Base-by-base conservation (phyloP, 2,888 invertebrate genomes). In the Netelia inedita region DNA sequence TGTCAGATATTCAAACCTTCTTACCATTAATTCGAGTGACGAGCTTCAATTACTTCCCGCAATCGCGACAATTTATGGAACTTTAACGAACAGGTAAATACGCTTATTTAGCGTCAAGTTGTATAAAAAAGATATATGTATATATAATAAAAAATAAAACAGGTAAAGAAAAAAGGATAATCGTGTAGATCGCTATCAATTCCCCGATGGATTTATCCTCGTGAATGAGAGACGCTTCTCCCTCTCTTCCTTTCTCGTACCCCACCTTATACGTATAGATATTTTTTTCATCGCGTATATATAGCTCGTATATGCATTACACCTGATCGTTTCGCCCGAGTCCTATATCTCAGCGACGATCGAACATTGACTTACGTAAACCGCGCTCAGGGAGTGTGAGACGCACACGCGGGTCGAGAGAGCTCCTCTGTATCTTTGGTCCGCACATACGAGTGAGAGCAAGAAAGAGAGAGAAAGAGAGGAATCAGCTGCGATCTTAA, bases 291-390 rank as follows among this genome's bases (percentile, higher is more conserved):
- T 9, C 2, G 0, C 9, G 10, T 41, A 68, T 43, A 57, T 21
- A 55, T 57, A 14, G 50, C 11, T 16, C 21, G 28, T 46, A 57
- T 50, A 50, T n/a, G n/a, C 50, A n/a, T 71, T 57, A 79, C 71
- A 76, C 73, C 79, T 59, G 79, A 85, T 83, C 79, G 72, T 80
- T 73, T 78, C 55, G 73, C 63, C 73, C 61, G 19, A 73, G 79
- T 69, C 57, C 53, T 55, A 78, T 81, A 87, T 87, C 85, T 71
- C 57, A 55, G 57, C 55, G 59, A 68, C 68, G 79, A 86, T 86
- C 86, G 86, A 87, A 79, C 87, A 75, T 87, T 85, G 85, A 86
- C 83, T 87, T 87, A 87, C 87, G 86, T 83, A 85, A 87, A 86
- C 53, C 53, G n/a, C 76, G 74, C 53, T 16, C 71, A 50, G 69